Evolutionary conservation across 92 coral and sea anemone genomes (phyloP).

Genomic region (Galaxea fascicularis): DNA sequence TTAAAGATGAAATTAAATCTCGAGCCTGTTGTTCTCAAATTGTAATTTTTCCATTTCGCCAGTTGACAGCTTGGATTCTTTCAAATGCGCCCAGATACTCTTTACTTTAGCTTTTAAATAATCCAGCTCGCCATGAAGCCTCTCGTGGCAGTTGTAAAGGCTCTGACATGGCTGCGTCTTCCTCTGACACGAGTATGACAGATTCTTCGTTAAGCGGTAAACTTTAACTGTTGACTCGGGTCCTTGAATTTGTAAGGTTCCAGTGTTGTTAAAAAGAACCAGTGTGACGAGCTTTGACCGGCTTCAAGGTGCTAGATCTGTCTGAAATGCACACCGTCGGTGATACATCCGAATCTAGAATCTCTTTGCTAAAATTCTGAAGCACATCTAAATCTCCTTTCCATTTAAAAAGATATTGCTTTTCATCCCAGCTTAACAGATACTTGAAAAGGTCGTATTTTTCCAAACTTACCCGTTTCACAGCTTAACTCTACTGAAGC

Average conservation of each 20-base stretch:
- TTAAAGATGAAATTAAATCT: too few species aligned
- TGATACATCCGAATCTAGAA: constrained; percentile 2
- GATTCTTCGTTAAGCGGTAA: background rate
- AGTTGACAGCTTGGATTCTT: too few species aligned
- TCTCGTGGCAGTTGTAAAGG: background rate
- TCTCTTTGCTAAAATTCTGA: constrained; percentile 4
- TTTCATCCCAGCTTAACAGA: background rate
- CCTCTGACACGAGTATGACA: background rate
- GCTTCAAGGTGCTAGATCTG: constrained; percentile 15
- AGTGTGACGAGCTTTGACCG: constrained; percentile 7
- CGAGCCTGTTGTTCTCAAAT: too few species aligned
- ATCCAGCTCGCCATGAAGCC: background rate
- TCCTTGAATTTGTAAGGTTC: background rate
- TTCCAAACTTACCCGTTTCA: too few species aligned
- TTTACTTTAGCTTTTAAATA: too few species aligned
- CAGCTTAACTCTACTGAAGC: too few species aligned
- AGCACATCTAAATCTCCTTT: constrained; percentile 3
- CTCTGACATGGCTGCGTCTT: background rate
- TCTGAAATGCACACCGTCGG: constrained; percentile 17
- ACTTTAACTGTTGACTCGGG: background rate
- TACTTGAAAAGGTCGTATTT: background rate
- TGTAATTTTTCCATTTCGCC: too few species aligned
- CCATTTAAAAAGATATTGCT: background rate
- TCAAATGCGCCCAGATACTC: too few species aligned
- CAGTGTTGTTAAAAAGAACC: too few species aligned